These are phyloP conservation scores for Platyrinchus mystaceus DNA, from an alignment of 2,797 vertebrate species.

Conservation along the genomic window DNA sequence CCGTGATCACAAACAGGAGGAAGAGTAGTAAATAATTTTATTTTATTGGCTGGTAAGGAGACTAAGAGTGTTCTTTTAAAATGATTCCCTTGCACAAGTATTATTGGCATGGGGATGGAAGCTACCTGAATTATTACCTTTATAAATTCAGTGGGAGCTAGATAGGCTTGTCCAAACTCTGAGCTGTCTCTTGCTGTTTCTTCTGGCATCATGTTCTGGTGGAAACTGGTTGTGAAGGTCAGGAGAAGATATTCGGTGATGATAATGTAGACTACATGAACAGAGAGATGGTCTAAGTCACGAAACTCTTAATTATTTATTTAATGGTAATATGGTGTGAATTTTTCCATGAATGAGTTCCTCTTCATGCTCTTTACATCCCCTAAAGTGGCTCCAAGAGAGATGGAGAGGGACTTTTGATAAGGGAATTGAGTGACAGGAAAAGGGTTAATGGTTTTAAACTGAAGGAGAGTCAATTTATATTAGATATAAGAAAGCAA, in stretches of 20 bases:
- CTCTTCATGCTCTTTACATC: not conserved
- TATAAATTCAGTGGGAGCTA: not conserved
- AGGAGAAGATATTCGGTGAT: not conserved
- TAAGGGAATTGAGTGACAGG: not conserved
- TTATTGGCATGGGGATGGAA: not conserved
- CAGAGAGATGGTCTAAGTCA: not conserved
- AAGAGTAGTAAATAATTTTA: not conserved
- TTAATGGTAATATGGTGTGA: not conserved
- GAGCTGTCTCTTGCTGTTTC: not conserved
- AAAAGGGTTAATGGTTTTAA: not conserved
- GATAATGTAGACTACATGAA: not conserved
- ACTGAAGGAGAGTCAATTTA: not conserved
- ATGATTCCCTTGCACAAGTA: not conserved
- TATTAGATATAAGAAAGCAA: not conserved
- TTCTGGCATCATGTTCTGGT: not conserved
- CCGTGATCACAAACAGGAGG: not conserved
- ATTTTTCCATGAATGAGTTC: not conserved
- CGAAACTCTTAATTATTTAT: not conserved
- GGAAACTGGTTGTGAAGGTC: not conserved
- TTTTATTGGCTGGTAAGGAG: not conserved
- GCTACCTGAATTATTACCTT: not conserved
- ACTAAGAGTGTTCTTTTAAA: not conserved
- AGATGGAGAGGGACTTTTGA: not conserved
- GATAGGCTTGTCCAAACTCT: not conserved
- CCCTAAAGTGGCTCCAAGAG: not conserved